Evolutionary conservation across 1,140 invertebrate genomes (phyloP).

Genomic region (Diorhabda elongata): DNA sequence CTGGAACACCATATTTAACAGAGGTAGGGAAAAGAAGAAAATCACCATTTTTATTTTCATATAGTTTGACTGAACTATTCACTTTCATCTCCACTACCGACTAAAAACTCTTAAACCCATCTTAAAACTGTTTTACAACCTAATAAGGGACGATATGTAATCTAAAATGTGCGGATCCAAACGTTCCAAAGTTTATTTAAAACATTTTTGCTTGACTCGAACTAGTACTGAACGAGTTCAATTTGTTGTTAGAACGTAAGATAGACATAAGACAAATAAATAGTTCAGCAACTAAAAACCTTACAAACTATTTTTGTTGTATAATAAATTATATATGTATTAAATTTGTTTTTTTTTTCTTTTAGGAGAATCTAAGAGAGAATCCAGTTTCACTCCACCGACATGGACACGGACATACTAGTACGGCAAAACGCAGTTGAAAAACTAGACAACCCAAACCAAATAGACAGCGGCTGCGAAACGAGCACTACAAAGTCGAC

Average conservation of each 20-base stretch:
- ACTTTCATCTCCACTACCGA: too few species aligned
- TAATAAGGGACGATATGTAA: too few species aligned
- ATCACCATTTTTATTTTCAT: too few species aligned
- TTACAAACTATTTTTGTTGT: background rate
- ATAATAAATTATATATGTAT: background rate
- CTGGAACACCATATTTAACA: too few species aligned
- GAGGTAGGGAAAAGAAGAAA: too few species aligned
- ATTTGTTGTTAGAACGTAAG: background rate
- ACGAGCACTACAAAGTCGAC: constrained; percentile 22
- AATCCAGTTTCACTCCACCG: constrained; percentile 6
- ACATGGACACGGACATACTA: background rate
- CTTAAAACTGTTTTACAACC: too few species aligned
- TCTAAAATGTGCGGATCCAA: too few species aligned
- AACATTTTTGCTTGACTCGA: too few species aligned
- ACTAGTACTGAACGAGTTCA: too few species aligned
- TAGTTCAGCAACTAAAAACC: background rate
- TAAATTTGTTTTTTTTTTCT: constrained; percentile 11
- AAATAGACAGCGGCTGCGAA: constrained; percentile 7
- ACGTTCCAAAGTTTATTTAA: too few species aligned
- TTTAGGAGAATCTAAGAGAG: constrained; percentile 25
- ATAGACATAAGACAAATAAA: background rate
- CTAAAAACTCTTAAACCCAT: too few species aligned
- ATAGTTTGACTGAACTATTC: too few species aligned
- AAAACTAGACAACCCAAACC: background rate
- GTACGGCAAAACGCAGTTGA: background rate